Evolutionary conservation across 2,113 vertebrate genomes (phyloP).

Genomic region (Buteo buteo): DNA sequence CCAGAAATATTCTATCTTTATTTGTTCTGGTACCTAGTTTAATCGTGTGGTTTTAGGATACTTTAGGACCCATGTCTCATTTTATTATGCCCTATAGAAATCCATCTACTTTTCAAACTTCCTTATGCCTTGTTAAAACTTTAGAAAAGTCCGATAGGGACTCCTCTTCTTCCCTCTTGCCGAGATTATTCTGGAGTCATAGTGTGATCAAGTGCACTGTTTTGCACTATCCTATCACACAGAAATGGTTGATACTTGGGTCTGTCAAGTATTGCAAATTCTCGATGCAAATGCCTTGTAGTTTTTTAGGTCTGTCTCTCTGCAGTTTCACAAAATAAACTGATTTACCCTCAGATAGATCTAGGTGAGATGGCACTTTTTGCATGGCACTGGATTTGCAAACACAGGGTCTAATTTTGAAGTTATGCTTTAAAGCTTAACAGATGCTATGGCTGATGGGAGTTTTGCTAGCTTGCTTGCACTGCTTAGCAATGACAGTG

Average conservation of each 20-base stretch:
- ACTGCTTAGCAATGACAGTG: not conserved
- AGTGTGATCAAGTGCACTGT: not conserved
- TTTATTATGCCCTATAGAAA: not conserved
- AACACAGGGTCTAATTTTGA: constrained; percentile 25
- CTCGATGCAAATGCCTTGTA: not conserved
- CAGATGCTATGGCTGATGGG: constrained; percentile 14
- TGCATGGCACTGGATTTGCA: constrained; percentile 30
- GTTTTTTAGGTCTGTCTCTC: not conserved
- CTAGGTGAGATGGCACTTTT: constrained; percentile 15
- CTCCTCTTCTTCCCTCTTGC: not conserved
- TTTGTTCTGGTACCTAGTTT: not conserved
- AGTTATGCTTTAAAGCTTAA: constrained; percentile 10
- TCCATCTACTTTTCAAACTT: not conserved
- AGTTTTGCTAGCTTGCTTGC: not conserved
- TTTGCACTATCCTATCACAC: not conserved
- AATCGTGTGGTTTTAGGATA: not conserved
- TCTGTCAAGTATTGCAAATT: not conserved
- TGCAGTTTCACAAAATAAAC: not conserved
- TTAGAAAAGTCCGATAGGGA: not conserved
- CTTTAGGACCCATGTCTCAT: not conserved
- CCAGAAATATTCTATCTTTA: not conserved
- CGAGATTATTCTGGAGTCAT: not conserved
- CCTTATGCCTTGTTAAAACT: not conserved
- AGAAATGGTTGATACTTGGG: not conserved
- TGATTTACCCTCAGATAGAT: not conserved